Base-by-base conservation (phyloP, 2,113 vertebrate species). In the Elgaria multicarinata region DNA sequence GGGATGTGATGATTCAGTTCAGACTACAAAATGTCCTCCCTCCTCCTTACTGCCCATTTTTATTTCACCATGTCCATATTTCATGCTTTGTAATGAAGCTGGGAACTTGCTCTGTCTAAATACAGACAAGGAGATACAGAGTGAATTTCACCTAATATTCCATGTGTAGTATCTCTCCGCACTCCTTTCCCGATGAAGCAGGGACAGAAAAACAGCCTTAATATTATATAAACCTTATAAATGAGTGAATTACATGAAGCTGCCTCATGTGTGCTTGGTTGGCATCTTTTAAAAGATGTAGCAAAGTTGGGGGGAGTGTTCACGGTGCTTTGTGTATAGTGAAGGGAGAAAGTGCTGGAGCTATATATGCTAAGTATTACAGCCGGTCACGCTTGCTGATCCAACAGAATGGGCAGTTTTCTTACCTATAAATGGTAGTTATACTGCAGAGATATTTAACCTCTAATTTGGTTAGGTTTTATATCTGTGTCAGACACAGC, bases 141-240 rank as follows among this genome's bases (percentile, higher is more conserved):
- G 39, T 80, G 33, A 83, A 6, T 46, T 77, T 89, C 67, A 71
- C 0, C 36, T 16, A 7, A 5, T 24, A 0, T 39, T 66, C 76
- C n/a, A 28, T 66, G 62, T 44, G 0, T 16, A 24, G 5, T 55
- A 50, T 81, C 6, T 75, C 12, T 53, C 28, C 0, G 0, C 16
- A 36, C 3, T 0, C 0, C 0, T 42, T 64, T 71, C 26, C 88
- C 16, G 26, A 12, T 2, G 3, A 2, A 10, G 0, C 1, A 12
- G 2, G 50, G 24, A 58, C 9, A 71, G 66, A 80, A 58, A 88
- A 85, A 62, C 75, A 50, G 44, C 62, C 44, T 77, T 20, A n/a
- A 9, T 86, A 36, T 1, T 33, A 36, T 3, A 66, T 1, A 67
- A 28, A 24, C 42, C 24, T 74, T 76, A 84, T 53, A 85, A 46